Conservation (phyloP, 2,113 vertebrate genomes). For the Scatophagus argus region DNA sequence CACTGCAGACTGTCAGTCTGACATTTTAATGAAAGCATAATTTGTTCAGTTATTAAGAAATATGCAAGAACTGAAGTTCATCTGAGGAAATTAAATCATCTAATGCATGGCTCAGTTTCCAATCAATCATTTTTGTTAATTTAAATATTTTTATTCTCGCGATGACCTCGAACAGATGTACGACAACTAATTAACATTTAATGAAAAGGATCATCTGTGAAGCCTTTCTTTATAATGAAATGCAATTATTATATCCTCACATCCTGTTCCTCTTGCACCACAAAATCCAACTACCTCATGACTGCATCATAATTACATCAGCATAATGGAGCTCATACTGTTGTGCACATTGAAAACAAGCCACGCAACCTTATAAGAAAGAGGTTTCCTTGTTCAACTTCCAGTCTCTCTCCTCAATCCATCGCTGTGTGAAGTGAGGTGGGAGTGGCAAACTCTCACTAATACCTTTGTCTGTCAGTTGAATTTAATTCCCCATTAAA, state of each 20-base stretch:
- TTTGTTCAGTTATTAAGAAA: slow-evolving; percentile 44
- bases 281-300: slow-evolving; percentile 7
- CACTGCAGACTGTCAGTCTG: slow-evolving; percentile 1
- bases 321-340: slow-evolving; percentile 9
- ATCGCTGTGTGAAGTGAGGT: slow-evolving; percentile 36
- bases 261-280: neutral
- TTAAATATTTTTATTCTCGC: neutral
- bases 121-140: slow-evolving; percentile 28
- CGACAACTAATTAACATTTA: slow-evolving; percentile 65
- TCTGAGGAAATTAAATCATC: slow-evolving; percentile 37
- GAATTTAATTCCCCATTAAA: slow-evolving; percentile 77
- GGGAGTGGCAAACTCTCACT: slow-evolving; percentile 55
- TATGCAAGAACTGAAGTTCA: slow-evolving; percentile 35
- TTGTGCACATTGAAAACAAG: slow-evolving; percentile 8
- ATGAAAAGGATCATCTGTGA: slow-evolving; percentile 50
- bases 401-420: slow-evolving; percentile 25
- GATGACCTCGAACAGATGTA: slow-evolving; percentile 52
- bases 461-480: slow-evolving; percentile 63
- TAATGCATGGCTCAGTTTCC: slow-evolving; percentile 31
- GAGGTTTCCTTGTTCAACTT: slow-evolving; percentile 40
- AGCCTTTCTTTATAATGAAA: slow-evolving; percentile 31
- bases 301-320: slow-evolving; percentile 18
- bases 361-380: neutral
- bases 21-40: slow-evolving; percentile 41
- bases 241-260: neutral